phyloP scores from a whole-genome alignment of 2,797 vertebrate genomes.

The Anolis apletophallus region DNA sequence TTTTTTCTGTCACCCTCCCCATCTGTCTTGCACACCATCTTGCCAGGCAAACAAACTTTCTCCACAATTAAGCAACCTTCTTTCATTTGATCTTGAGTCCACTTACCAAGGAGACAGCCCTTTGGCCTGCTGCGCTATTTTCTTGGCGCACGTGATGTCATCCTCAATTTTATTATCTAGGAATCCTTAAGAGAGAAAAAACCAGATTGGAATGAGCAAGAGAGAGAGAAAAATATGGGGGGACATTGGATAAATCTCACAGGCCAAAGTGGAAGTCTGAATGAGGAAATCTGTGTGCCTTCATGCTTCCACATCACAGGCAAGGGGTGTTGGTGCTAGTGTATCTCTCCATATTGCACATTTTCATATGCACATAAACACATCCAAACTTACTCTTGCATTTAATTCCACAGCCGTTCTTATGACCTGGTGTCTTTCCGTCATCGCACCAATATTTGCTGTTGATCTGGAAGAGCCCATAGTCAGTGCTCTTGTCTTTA shows the following conservation, averaged over 20 bases:
- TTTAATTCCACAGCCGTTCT: slow-evolving; percentile 23
- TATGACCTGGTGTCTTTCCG: neutral
- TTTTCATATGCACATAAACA: too few relatives aligned
- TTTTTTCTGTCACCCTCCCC: neutral
- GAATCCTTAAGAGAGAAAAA: slow-evolving; percentile 5
- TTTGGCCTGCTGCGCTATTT: neutral
- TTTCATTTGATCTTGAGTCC: too few relatives aligned
- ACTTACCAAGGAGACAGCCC: slow-evolving; percentile 12
- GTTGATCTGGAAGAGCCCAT: slow-evolving; percentile 54
- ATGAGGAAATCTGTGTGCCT: too few relatives aligned
- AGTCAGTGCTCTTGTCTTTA: slow-evolving; percentile 45
- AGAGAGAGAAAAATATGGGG: neutral
- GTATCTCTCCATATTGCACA: neutral
- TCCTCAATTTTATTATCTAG: neutral
- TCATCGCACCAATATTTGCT: slow-evolving; percentile 52
- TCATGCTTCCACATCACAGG: neutral
- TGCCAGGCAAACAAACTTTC: neutral
- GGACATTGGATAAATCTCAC: too few relatives aligned
- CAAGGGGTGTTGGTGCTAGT: too few relatives aligned
- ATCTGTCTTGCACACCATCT: neutral
- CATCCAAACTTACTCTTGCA: slow-evolving; percentile 57
- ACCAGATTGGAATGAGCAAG: neutral
- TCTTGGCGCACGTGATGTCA: neutral
- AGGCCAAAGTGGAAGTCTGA: neutral
- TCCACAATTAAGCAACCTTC: neutral